Conservation (phyloP, 2,888 invertebrate species). For the Hirtodrosophila alboralis region DNA sequence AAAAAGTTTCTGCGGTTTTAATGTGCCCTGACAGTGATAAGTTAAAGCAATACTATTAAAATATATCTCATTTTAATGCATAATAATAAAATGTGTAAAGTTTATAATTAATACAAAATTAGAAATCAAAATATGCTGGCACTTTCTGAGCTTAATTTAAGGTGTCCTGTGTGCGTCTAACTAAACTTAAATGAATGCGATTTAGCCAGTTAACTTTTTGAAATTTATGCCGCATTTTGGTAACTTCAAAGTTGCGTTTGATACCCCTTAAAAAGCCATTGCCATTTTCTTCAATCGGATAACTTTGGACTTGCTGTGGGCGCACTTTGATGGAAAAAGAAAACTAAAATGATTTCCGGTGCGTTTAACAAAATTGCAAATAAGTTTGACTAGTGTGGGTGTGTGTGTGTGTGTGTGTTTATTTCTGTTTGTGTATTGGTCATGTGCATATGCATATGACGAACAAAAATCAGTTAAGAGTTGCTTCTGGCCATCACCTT, state of each 20-base stretch:
- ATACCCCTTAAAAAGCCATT: constrained; percentile 13
- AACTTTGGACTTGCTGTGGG: constrained; percentile 20
- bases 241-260: constrained; percentile 5
- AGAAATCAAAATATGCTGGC: too few species aligned
- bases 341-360: constrained; percentile 5
- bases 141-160: too few species aligned
- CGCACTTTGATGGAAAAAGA: neutral
- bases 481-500: constrained; percentile 12
- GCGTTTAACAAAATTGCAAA: constrained; percentile 29
- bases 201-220: too few species aligned
- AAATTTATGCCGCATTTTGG: neutral
- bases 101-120: too few species aligned
- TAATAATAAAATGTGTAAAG: too few species aligned
- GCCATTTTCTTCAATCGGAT: constrained; percentile 6
- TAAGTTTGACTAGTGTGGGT: constrained; percentile 14
- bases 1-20: too few species aligned
- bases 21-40: too few species aligned
- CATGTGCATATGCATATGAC: constrained; percentile 34
- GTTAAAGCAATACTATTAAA: too few species aligned
- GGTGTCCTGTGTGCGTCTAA: too few species aligned
- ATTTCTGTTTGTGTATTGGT: constrained; percentile 8
- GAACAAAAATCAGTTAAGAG: constrained; percentile 45
- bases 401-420: constrained; percentile 1
- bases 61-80: too few species aligned
- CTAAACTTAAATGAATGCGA: too few species aligned